These are phyloP conservation scores for Erethizon dorsatum DNA, from an alignment of 2,797 vertebrate genomes.

Conservation along the genomic window DNA sequence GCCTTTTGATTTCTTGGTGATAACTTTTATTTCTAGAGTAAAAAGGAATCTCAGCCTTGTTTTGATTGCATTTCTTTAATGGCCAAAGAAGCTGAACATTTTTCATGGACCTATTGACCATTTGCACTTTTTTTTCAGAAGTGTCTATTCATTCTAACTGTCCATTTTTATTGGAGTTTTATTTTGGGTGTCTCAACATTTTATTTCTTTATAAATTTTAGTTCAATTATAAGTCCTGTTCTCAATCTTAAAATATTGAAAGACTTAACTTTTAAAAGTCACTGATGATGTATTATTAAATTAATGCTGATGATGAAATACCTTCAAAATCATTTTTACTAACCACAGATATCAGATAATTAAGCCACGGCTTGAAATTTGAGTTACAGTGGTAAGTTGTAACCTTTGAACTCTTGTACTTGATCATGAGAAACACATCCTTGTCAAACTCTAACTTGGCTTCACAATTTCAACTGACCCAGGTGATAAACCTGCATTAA, in stretches of 20 bases:
- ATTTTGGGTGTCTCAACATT: neutral
- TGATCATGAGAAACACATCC: slow-evolving; percentile 6
- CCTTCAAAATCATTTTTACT: neutral
- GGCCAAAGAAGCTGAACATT: neutral
- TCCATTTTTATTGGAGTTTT: neutral
- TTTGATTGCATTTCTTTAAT: neutral
- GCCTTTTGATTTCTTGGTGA: neutral
- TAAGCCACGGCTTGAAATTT: neutral
- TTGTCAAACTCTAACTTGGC: neutral
- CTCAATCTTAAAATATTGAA: slow-evolving; percentile 56
- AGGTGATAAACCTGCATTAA: neutral
- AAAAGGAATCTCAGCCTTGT: neutral
- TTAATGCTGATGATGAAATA: neutral
- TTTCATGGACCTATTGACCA: neutral
- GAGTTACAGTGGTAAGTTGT: neutral
- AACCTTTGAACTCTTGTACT: neutral
- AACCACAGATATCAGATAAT: slow-evolving; percentile 46
- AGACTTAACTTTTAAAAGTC: neutral
- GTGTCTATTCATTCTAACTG: neutral
- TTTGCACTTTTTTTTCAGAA: neutral
- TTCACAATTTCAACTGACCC: neutral
- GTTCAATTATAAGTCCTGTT: neutral
- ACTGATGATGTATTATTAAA: slow-evolving; percentile 55
- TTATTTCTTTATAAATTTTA: neutral
- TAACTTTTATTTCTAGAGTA: neutral